A percentile compares a stretch with the other conserved stretches of the same genome.
Conservation (phyloP, 2,888 invertebrate genomes). For the Thelaira solivaga region DNA sequence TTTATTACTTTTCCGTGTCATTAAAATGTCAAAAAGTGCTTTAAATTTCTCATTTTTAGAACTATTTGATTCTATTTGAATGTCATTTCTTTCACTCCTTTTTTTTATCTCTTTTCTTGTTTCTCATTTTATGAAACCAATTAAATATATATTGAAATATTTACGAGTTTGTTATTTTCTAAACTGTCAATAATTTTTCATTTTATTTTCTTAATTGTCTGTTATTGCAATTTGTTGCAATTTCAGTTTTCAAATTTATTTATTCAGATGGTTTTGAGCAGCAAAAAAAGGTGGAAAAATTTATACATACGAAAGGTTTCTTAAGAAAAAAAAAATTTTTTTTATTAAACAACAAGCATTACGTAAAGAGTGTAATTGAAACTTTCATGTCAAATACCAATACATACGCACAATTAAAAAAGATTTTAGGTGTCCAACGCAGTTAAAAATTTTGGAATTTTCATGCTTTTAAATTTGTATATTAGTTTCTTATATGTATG, state of each 20-base stretch:
- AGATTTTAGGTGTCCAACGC: no score
- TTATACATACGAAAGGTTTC: slow-evolving; percentile 7
- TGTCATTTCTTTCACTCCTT: slow-evolving; percentile 5
- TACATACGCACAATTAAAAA: not conserved
- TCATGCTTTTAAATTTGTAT: no score
- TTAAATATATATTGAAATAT: slow-evolving; percentile 52
- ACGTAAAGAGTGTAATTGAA: slow-evolving; percentile 5
- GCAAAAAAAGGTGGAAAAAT: not conserved
- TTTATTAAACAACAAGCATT: not conserved
- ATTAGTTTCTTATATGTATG: no score
- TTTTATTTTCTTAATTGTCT: slow-evolving; percentile 40
- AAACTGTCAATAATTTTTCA: slow-evolving; percentile 43
- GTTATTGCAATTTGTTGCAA: slow-evolving; percentile 43
- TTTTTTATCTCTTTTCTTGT: slow-evolving; percentile 19
- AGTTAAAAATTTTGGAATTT: no score
- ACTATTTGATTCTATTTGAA: slow-evolving; percentile 1
- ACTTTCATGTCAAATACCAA: no score
- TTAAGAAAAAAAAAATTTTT: not conserved
- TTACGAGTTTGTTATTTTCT: slow-evolving; percentile 45
- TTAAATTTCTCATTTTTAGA: not conserved
- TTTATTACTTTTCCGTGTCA: not conserved
- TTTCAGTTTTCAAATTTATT: slow-evolving; percentile 41
- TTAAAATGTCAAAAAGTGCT: not conserved
- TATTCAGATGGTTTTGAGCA: slow-evolving; percentile 30
- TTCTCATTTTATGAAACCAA: slow-evolving; percentile 52